A percentile compares a stretch with the other conserved stretches of the same genome.
Evolutionary conservation across 2,888 invertebrate genomes (phyloP).

Genomic region (Drosophila neotestacea): DNA sequence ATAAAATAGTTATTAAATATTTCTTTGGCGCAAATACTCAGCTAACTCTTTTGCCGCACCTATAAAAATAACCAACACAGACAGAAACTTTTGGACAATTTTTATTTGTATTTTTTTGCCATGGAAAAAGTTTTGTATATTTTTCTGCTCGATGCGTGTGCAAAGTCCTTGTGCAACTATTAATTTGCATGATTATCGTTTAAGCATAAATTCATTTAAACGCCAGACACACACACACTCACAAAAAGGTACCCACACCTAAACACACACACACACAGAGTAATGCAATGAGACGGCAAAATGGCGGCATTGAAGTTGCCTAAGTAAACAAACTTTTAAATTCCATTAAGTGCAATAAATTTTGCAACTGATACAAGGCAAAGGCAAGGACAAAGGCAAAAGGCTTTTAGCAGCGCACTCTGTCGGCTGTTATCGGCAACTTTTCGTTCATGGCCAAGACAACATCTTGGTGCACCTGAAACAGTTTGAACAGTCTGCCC

Average conservation of each 20-base stretch:
- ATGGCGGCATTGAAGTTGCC: conserved; percentile 42
- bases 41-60: conserved; percentile 65
- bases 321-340: conserved; percentile 82
- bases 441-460: conserved; percentile 18
- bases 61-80: conserved; percentile 44
- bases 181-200: conserved; percentile 83
- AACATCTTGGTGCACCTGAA: conserved; percentile 33
- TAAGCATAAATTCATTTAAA: conserved; percentile 76
- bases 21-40: conserved; percentile 68
- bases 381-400: conserved; percentile 17
- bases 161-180: conserved; percentile 64
- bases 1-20: conserved; percentile 73
- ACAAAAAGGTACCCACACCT: background rate
- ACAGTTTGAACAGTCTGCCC: conserved; percentile 28
- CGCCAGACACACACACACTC: conserved; percentile 34
- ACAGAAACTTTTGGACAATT: conserved; percentile 47
- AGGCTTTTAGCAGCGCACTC: conserved; percentile 49
- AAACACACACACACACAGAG: conserved; percentile 1
- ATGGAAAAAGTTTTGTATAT: conserved; percentile 44
- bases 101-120: conserved; percentile 10
- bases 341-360: conserved; percentile 84
- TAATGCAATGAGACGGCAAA: conserved; percentile 13
- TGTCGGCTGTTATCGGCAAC: conserved; percentile 45
- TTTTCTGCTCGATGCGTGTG: conserved; percentile 37
- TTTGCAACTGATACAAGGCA: conserved; percentile 79